Evolutionary conservation across 2,888 invertebrate species (phyloP).

Genomic region (Acrobasis suavella): DNA sequence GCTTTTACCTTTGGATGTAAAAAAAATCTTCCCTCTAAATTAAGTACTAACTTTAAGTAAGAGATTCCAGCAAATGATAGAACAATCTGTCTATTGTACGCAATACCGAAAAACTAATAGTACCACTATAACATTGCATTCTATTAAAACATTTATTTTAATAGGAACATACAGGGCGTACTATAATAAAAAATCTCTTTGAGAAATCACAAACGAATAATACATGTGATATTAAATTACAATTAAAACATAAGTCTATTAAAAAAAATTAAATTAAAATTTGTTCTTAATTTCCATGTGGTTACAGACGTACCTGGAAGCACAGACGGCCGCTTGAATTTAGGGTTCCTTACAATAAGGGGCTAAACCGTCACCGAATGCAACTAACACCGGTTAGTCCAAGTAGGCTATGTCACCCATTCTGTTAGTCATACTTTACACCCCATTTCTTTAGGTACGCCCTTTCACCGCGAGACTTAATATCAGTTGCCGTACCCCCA

Average conservation of each 20-base stretch:
- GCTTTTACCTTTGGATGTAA: conserved; percentile 65
- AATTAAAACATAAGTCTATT: conserved; percentile 34
- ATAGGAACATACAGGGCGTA: conserved; percentile 68
- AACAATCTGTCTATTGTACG: conserved; percentile 33
- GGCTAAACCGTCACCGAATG: conserved; percentile 42
- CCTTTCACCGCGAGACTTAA: no score
- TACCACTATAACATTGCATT: conserved; percentile 36
- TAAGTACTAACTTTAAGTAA: conserved; percentile 78
- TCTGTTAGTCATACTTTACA: conserved; percentile 30
- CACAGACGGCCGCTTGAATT: conserved; percentile 56
- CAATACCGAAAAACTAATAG: conserved; percentile 27
- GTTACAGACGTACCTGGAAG: conserved; percentile 77
- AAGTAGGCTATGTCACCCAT: conserved; percentile 29
- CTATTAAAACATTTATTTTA: conserved; percentile 38
- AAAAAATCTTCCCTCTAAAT: conserved; percentile 60
- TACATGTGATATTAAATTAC: conserved; percentile 42
- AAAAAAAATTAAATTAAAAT: conserved; percentile 50
- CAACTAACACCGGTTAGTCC: conserved; percentile 35
- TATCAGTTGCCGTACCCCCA: no score
- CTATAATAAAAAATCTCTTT: conserved; percentile 57
- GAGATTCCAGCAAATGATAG: conserved; percentile 60
- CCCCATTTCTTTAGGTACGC: no score
- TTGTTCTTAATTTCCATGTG: conserved; percentile 63
- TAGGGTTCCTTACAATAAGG: conserved; percentile 22
- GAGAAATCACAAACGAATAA: conserved; percentile 51